Conservation (phyloP, 2,797 vertebrate genomes). For the Salarias fasciatus region DNA sequence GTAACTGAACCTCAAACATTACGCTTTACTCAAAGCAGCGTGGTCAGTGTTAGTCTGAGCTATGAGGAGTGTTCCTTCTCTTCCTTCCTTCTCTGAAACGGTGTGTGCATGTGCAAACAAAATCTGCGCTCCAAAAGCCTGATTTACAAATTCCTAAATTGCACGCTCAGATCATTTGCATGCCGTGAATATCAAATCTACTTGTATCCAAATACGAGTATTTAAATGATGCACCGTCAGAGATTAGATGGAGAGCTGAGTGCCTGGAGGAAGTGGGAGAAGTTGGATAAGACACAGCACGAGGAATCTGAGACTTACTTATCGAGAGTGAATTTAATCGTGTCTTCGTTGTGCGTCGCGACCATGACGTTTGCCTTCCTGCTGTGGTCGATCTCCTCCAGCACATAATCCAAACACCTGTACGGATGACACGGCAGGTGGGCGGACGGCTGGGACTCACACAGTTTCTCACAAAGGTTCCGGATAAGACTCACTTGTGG, state of each 20-base stretch:
- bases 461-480: neutral
- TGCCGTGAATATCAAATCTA: too few species aligned
- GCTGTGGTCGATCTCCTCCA: conserved; percentile 89
- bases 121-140: conserved; percentile 1
- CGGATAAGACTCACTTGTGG: conserved; percentile 83
- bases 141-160: too few species aligned
- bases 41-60: conserved; percentile 5
- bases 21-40: neutral
- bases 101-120: conserved; percentile 16
- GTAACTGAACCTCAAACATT: conserved; percentile 6
- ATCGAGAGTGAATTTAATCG: conserved; percentile 86
- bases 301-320: conserved; percentile 74
- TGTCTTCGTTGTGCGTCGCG: conserved; percentile 93
- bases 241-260: too few species aligned
- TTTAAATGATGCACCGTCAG: too few species aligned
- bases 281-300: neutral
- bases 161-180: too few species aligned
- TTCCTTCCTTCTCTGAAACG: too few species aligned
- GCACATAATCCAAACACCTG: conserved; percentile 91
- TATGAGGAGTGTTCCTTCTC: conserved; percentile 5
- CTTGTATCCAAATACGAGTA: too few species aligned
- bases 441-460: conserved; percentile 14
- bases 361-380: conserved; percentile 90
- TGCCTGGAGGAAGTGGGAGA: too few species aligned
- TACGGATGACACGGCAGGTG: conserved; percentile 5